Conservation (phyloP, 2,797 vertebrate genomes). For the Coendou prehensilis region DNA sequence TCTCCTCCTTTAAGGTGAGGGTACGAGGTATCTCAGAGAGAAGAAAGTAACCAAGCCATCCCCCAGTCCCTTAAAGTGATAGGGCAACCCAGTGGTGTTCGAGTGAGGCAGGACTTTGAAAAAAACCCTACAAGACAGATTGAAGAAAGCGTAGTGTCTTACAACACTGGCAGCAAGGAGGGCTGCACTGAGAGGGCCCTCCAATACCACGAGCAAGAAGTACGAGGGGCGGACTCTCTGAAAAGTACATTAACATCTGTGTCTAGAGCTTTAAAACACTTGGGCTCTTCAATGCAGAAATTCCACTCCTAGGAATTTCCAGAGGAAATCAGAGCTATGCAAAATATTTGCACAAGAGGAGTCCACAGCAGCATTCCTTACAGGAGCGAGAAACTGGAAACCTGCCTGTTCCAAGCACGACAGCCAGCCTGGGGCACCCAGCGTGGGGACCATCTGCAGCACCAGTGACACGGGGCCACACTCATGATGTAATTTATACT, state of each 20-base stretch:
- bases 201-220: background rate
- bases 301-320: background rate
- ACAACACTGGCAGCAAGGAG: rapidly evolving
- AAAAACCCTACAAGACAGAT: background rate
- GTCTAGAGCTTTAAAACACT: background rate
- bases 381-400: background rate
- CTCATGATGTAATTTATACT: background rate
- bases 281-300: background rate
- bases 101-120: background rate
- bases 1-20: background rate
- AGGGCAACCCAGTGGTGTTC: too few species aligned
- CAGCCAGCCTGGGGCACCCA: rapidly evolving
- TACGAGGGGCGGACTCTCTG: rapidly evolving
- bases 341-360: background rate
- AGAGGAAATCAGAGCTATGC: background rate
- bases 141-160: background rate
- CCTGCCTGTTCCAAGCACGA: rapidly evolving
- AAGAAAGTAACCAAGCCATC: background rate
- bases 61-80: background rate
- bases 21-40: background rate
- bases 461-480: rapidly evolving
- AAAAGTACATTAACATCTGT: background rate
- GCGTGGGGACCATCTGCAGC: background rate
- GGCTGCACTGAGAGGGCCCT: background rate
- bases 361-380: too few species aligned